A percentile compares a stretch with the other conserved stretches of the same genome.
Evolutionary conservation across 1,140 invertebrate species (phyloP).

Genomic region (Euschistus heros): DNA sequence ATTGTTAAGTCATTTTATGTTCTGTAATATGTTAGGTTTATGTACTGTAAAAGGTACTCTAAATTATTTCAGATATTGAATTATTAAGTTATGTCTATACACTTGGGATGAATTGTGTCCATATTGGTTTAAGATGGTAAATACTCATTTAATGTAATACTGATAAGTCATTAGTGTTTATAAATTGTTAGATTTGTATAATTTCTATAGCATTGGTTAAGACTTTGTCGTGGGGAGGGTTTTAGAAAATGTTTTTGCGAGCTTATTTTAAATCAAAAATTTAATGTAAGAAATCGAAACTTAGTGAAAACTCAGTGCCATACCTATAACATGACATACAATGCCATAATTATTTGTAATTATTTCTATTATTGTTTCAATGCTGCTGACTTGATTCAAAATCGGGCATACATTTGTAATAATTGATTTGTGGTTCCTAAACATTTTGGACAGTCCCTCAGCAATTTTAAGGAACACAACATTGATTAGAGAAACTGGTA

Average conservation of each 20-base stretch:
- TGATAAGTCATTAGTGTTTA: conserved; percentile 10
- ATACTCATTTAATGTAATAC: conserved; percentile 15
- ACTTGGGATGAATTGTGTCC: neutral
- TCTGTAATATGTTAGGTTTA: neutral
- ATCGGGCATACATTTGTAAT: neutral
- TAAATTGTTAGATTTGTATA: conserved; percentile 18
- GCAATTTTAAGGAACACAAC: conserved; percentile 24
- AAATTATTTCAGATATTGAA: conserved; percentile 4
- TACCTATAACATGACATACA: conserved; percentile 25
- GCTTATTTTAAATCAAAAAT: conserved; percentile 29
- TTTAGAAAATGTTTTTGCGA: conserved; percentile 23
- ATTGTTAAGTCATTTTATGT: conserved; percentile 9
- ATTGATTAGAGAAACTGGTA: too few relatives aligned
- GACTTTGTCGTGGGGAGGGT: conserved; percentile 3
- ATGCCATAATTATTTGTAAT: conserved; percentile 19
- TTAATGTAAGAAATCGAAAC: conserved; percentile 1
- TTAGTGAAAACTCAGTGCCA: conserved; percentile 29
- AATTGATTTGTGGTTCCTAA: conserved; percentile 30
- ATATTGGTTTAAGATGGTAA: conserved; percentile 11
- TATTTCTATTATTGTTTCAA: too few relatives aligned
- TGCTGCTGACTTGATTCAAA: neutral
- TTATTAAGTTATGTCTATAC: neutral
- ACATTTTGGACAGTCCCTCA: conserved; percentile 30
- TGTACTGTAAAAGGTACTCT: conserved; percentile 8
- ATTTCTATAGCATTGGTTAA: conserved; percentile 15